Evolutionary conservation across 2,797 vertebrate genomes (phyloP), one percentile per base, ranked within the genome.

Genomic region (Acipenser ruthenus): DNA sequence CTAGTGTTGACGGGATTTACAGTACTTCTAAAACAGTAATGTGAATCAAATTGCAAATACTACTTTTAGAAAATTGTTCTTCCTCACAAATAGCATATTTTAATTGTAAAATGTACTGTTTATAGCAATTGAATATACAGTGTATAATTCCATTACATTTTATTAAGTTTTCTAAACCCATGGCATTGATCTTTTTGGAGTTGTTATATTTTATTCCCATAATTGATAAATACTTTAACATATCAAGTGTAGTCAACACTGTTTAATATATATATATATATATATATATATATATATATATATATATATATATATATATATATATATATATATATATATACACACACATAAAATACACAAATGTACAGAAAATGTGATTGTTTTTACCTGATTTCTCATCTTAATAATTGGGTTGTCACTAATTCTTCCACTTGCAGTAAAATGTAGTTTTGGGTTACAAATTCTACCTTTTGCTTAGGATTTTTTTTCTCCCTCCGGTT

Each of bases 61-160:
- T 79, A 72, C 74, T 79, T 79, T 69, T 74, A 80, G 79, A 81
- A 86, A 84, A 84, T 48, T 56, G 76, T 88, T 88, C 88, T 93
- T 92, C 90, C 87, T 88, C 86, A 81, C 72, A 75, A 83, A 72
- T 79, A 81, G 52, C 77, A 69, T 64, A 47, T 74, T 73, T 37
- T 78, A 75, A 79, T 79, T 73, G 68, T 74, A 79, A 75, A 85
- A 83, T 81, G 78, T 81, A 83, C 71, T 75, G 77, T 87, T 87
- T 93, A 77, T 89, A 89, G 88, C 80, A 89, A 82, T 90, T 79
- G 74, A 80, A 76, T 90, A 83, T 81, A 82, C 80, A 82, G 73
- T 86, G 76, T 87, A 82, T 76, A 89, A 87, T 37, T 37, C 37
- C 37, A 37, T 37, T 37, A 37, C 37, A 37, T 83, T 84, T 83